Conservation (phyloP, 2,888 invertebrate genomes). For the Lymantria monacha region DNA sequence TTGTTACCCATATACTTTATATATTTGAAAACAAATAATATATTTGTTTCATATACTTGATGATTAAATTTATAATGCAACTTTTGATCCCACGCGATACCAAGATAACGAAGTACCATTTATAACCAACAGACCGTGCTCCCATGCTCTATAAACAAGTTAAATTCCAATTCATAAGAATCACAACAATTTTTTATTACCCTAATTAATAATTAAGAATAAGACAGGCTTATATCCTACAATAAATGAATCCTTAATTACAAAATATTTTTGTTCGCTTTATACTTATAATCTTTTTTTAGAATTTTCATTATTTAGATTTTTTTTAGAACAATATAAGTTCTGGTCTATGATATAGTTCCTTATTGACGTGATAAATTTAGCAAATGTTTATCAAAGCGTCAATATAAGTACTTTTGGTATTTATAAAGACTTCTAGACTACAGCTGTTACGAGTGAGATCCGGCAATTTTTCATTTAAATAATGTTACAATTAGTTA, state of each 20-base stretch:
- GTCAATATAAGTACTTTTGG: constrained; percentile 25
- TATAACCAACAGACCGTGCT: background rate
- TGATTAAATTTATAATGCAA: constrained; percentile 1
- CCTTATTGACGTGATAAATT: constrained; percentile 11
- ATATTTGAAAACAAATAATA: no score
- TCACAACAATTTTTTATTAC: constrained; percentile 15
- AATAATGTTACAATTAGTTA: no score
- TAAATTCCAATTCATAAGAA: constrained; percentile 14
- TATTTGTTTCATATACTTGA: no score
- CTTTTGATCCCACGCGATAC: constrained; percentile 10
- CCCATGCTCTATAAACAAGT: constrained; percentile 22
- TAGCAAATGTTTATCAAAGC: constrained; percentile 16
- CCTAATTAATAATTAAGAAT: constrained; percentile 15
- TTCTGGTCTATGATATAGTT: constrained; percentile 28
- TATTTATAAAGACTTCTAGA: background rate
- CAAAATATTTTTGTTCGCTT: constrained; percentile 54
- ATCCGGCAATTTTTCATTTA: constrained; percentile 5
- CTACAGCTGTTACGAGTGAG: constrained; percentile 7
- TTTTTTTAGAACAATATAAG: constrained; percentile 31
- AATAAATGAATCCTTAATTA: constrained; percentile 49
- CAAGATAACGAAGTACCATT: constrained; percentile 26
- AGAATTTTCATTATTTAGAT: constrained; percentile 42
- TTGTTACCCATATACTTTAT: no score
- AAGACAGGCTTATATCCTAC: constrained; percentile 41
- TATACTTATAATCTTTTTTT: constrained; percentile 56